Evolutionary conservation across 64 coral and sea anemone species (phyloP).

Genomic region (Astreopora myriophthalma): DNA sequence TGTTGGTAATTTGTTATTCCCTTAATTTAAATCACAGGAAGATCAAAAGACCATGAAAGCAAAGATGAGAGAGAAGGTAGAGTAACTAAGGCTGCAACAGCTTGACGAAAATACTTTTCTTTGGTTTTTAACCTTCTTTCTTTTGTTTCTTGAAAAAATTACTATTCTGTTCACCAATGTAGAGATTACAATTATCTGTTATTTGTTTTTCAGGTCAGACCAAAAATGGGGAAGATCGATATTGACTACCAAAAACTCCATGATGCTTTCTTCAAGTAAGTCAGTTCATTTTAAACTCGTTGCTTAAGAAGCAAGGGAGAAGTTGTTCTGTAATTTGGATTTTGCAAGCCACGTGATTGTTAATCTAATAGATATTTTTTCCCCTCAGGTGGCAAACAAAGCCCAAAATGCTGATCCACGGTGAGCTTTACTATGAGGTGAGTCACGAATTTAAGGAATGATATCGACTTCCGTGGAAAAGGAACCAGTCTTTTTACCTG

Average conservation of each 20-base stretch:
- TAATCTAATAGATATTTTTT: neutral
- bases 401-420: conserved; percentile 95
- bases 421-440: conserved; percentile 98
- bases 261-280: conserved; percentile 99
- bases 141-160: neutral
- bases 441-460: neutral
- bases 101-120: neutral
- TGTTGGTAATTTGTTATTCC: neutral
- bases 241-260: conserved; percentile 99
- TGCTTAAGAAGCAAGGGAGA: too few relatives aligned
- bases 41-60: conserved; percentile 97
- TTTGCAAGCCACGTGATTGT: too few relatives aligned
- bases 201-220: conserved; percentile 71
- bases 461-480: too few relatives aligned
- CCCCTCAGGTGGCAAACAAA: conserved; percentile 95
- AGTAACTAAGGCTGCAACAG: neutral
- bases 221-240: conserved; percentile 99
- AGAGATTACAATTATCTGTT: neutral
- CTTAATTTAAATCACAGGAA: conserved; percentile 40
- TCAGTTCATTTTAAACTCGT: neutral
- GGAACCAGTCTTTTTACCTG: too few relatives aligned
- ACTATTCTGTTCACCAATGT: neutral
- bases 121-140: neutral
- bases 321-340: too few relatives aligned
- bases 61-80: conserved; percentile 99